A percentile compares a stretch with the other conserved stretches of the same genome.
Conservation (phyloP, 2,888 invertebrate species). For the Parelbella ahira region DNA sequence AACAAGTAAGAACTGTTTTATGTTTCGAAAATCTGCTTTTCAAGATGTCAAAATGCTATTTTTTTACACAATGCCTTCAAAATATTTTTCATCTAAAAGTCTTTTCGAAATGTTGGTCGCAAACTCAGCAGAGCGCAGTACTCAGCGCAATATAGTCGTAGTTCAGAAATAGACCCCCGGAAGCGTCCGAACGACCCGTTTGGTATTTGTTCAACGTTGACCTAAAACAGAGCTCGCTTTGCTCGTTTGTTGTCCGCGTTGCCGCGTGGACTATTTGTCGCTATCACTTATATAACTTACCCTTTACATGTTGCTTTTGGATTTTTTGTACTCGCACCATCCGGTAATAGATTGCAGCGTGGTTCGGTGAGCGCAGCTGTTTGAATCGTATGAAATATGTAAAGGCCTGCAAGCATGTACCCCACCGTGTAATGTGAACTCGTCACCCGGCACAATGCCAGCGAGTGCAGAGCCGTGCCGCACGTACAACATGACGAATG, state of each 20-base stretch:
- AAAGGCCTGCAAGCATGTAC: conserved; percentile 20
- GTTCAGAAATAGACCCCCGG: conserved; percentile 77
- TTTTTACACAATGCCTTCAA: no score
- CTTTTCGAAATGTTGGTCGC: conserved; percentile 40
- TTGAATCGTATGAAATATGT: conserved; percentile 20
- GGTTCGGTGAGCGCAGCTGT: conserved; percentile 18
- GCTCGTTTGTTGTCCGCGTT: conserved; percentile 74
- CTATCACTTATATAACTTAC: conserved; percentile 25
- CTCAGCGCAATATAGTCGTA: conserved; percentile 54
- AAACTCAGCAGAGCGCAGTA: conserved; percentile 57
- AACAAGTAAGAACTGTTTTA: no score
- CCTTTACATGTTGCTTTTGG: conserved; percentile 19
- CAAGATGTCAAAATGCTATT: no score
- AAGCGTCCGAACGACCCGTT: conserved; percentile 78
- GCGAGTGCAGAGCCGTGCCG: conserved; percentile 48
- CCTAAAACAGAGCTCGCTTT: conserved; percentile 79
- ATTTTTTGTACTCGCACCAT: conserved; percentile 5
- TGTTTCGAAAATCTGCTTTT: no score
- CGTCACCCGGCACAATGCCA: conserved; percentile 73
- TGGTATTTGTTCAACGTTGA: conserved; percentile 81
- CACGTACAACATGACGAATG: conserved; percentile 68
- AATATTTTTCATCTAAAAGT: no score
- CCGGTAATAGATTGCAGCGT: conserved; percentile 13
- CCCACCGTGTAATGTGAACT: conserved; percentile 41
- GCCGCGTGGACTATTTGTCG: conserved; percentile 30